Evolutionary conservation across 1,140 invertebrate species (phyloP).

Genomic region (Brachystomella parvula): DNA sequence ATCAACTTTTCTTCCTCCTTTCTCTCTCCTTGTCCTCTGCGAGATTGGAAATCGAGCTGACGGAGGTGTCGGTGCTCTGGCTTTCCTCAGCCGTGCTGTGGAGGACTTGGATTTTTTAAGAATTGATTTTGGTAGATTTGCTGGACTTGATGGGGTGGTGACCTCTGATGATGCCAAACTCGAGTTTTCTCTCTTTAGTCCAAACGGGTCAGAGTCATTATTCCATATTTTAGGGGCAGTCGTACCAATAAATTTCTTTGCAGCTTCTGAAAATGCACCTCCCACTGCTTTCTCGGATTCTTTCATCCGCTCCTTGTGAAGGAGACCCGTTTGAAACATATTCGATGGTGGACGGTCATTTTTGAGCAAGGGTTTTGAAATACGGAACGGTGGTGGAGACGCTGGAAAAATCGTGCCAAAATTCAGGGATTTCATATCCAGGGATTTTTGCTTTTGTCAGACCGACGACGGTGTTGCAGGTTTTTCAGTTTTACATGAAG

Average conservation of each 20-base stretch:
- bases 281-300: background rate
- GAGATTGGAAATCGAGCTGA: no score
- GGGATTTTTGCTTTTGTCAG: background rate
- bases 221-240: background rate
- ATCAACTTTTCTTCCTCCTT: no score
- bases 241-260: background rate
- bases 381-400: background rate
- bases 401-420: background rate
- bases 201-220: background rate
- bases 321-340: conserved; percentile 2
- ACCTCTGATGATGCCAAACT: no score
- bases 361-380: background rate
- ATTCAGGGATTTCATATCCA: background rate
- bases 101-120: no score
- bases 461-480: no score
- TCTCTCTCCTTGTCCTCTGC: no score
- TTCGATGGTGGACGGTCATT: background rate
- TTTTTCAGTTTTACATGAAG: no score
- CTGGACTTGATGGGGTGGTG: no score
- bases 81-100: no score
- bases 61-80: no score
- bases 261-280: background rate
- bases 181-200: background rate
- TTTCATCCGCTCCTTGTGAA: background rate
- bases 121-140: no score